Percentiles rank a stretch among this genome's conserved stretches.
phyloP scores from a whole-genome alignment of 2,888 invertebrate species.

The Malthinus seriepunctatus region DNA sequence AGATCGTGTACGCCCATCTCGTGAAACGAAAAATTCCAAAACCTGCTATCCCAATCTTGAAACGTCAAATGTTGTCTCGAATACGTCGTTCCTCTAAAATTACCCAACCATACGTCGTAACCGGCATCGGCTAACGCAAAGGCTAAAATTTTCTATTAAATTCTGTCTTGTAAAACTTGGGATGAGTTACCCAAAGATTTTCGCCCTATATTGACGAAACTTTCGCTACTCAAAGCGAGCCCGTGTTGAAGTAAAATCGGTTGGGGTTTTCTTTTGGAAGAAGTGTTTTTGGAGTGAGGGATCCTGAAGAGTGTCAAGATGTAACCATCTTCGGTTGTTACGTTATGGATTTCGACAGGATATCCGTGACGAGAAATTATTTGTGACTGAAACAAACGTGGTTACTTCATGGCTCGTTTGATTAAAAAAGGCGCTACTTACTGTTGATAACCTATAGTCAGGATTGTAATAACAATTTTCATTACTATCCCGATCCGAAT shows the following conservation, averaged over 20 bases:
- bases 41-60: conserved; percentile 43
- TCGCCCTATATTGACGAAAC: conserved; percentile 45
- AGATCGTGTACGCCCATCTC: conserved; percentile 63
- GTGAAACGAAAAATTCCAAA: conserved; percentile 56
- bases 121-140: conserved; percentile 58
- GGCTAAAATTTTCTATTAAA: conserved; percentile 33
- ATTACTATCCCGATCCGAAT: conserved; percentile 44
- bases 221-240: conserved; percentile 44
- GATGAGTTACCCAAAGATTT: conserved; percentile 49
- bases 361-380: conserved; percentile 44
- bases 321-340: conserved; percentile 45
- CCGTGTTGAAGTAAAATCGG: conserved; percentile 49
- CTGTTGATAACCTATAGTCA: conserved; percentile 44
- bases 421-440: conserved; percentile 37
- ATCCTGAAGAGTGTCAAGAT: conserved; percentile 45
- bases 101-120: conserved; percentile 61
- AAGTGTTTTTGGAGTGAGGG: conserved; percentile 40
- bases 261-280: conserved; percentile 7
- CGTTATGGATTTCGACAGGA: conserved; percentile 45
- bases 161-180: not conserved
- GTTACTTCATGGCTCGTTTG: not conserved
- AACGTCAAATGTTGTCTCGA: conserved; percentile 46
- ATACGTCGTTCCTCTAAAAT: conserved; percentile 50
- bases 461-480: conserved; percentile 50
- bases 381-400: conserved; percentile 42